Evolutionary conservation across 1,140 invertebrate species (phyloP), one percentile per base, ranked within the genome.

Genomic region (Arctopsyche grandis): DNA sequence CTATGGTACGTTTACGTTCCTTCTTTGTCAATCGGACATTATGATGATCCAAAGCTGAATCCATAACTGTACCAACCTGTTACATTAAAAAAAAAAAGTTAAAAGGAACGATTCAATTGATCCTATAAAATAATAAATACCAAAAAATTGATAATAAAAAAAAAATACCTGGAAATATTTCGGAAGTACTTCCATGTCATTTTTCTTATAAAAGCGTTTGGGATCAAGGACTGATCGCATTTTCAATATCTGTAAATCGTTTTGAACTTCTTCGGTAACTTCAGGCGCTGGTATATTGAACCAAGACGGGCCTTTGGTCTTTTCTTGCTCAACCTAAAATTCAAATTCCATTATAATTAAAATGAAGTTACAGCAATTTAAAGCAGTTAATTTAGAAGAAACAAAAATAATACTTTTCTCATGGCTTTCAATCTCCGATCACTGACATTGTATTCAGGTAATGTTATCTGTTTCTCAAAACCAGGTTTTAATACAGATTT

Each of bases 121-220:
- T 66, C 48, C 22, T 43, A 56, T 22, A 1, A 29, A 48, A 69
- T 63, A 52, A 80, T 69, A 70, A 77, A 75, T 9, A 48, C n/a
- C n/a, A 70, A 16, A 78, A 29, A 46, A 56, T n/a, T 24, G 44
- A 66, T 29, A 66, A 60, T 14, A 22, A 76, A 26, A 0, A 52
- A 75, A 76, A 81, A 83, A 85, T 86, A 94, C 93, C 88, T 97
- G 94, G 85, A 99, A 98, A 85, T 96, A 98, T 89, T 98, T 98
- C 0, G 97, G 96, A 38, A 97, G 84, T 0, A 91, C 91, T 88
- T 95, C 93, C 46, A 94, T 89, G 85, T 97, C 96, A 86, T 96
- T 97, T 82, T 95, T 95, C 86, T 98, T 98, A 86, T 98, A 99
- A 84, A 98, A 98, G 74, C 92, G 92, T 86, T 98, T 98, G 0